Evolutionary conservation across 2,888 invertebrate species (phyloP).

Genomic region (Smittia aterrima): DNA sequence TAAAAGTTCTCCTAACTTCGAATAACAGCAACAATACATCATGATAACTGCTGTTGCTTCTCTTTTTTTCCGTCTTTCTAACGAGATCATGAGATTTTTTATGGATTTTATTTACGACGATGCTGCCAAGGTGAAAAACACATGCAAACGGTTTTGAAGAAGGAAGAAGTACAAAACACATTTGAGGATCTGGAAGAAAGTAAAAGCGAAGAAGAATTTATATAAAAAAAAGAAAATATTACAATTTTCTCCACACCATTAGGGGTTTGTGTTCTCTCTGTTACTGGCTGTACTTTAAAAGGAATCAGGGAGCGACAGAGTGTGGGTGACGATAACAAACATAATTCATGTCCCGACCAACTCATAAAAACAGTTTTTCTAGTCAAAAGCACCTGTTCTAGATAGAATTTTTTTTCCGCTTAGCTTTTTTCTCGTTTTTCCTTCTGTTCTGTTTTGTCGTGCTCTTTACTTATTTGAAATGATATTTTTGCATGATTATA

Average conservation of each 20-base stretch:
- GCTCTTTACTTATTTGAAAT: not conserved
- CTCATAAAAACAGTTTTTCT: constrained; percentile 26
- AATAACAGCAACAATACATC: constrained; percentile 12
- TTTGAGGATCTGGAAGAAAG: constrained; percentile 1
- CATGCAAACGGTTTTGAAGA: not conserved
- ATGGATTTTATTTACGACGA: not conserved
- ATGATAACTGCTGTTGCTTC: constrained; percentile 31
- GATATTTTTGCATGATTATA: constrained; percentile 20
- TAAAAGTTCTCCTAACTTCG: not conserved
- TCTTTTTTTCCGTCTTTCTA: not conserved
- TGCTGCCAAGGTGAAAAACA: constrained; percentile 6
- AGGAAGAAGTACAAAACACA: not conserved
- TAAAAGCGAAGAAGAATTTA: not conserved
- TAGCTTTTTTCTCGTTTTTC: not conserved
- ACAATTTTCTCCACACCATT: constrained; percentile 17
- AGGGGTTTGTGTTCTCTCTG: not conserved
- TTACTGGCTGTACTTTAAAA: not conserved
- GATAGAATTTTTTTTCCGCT: not conserved
- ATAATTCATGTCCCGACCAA: constrained; percentile 29
- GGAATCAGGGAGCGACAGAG: not conserved
- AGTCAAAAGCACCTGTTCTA: constrained; percentile 25
- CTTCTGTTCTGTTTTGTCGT: not conserved
- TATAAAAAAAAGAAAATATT: not conserved
- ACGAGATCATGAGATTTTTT: constrained; percentile 23
- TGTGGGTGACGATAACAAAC: constrained; percentile 23